Base-by-base conservation (phyloP, 2,113 vertebrate species). In the Upupa epops region DNA sequence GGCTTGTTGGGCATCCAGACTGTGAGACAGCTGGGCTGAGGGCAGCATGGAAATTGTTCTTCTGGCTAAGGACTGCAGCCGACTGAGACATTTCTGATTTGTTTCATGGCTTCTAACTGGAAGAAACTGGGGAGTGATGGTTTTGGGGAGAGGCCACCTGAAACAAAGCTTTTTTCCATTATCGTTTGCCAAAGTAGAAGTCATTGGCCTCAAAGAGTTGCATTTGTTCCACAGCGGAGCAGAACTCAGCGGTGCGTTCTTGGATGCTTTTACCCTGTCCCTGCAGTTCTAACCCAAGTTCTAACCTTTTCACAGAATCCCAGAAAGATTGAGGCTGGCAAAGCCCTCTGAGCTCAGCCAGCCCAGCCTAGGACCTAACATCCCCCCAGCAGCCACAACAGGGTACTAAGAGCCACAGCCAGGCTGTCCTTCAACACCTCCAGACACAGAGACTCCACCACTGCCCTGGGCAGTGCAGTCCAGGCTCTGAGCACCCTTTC, bases 11-110 rank as follows among this genome's bases (percentile, higher is more conserved):
- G 59, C 69, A 66, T 74, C 54, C 95, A 92, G 86, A 88, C 90
- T 93, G 88, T 20, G 86, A 89, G 95, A 86, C 96, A 96, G 92
- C 93, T 93, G 95, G 96, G 88, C 92, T 79, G 63, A 73, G 88
- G 94, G 81, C 86, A 93, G 90, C 74, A 3, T 8, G 6, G 71
- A 79, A 81, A 95, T 76, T 70, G 80, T 70, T 96, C 92, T 96
- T 75, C 88, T 96, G 92, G 87, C 91, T 63, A 51, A 92, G 18
- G 68, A 66, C 86, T 75, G 22, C 26, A 69, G 55, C 81, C 32
- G 91, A 84, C 81, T 24, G 74, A 89, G 84, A 71, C 37, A 83
- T 37, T 45, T 63, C 79, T 63, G 0, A 52, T 85, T 73, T 73
- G 59, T 79, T 78, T 76, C 37, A 32, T 89, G 81, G 78, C 71